These are phyloP conservation scores for Notarius quadriscutis DNA, from an alignment of 2,113 vertebrate species.

Conservation along the genomic window DNA sequence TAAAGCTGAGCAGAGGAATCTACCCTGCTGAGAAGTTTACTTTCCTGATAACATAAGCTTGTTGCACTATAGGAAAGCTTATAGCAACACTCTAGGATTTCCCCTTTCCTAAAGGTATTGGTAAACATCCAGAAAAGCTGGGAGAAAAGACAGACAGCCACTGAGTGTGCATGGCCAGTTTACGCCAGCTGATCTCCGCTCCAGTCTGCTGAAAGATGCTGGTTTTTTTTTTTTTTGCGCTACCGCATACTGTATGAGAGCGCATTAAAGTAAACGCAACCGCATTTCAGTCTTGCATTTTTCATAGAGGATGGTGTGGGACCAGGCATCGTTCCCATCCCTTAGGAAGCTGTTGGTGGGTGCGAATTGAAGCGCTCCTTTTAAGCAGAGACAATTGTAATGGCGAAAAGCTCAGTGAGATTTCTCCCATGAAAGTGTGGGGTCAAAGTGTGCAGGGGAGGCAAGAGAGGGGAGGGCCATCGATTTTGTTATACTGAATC, in stretches of 20 bases:
- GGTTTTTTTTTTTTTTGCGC: neutral
- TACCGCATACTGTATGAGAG: neutral
- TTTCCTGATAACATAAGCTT: conserved; percentile 91
- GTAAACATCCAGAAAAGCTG: conserved; percentile 79
- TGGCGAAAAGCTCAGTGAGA: conserved; percentile 59
- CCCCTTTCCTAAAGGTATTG: conserved; percentile 82
- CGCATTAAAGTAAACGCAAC: conserved; percentile 1
- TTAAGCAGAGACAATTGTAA: conserved; percentile 45
- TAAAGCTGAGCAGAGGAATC: conserved; percentile 80
- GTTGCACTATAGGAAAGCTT: conserved; percentile 86
- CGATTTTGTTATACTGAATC: conserved; percentile 95
- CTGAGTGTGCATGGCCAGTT: conserved; percentile 66
- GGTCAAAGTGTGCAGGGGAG: conserved; percentile 60
- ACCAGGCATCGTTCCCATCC: conserved; percentile 26
- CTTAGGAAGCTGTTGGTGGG: conserved; percentile 43
- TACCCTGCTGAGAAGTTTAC: conserved; percentile 82
- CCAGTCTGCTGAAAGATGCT: conserved; percentile 6
- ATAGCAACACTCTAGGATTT: conserved; percentile 88
- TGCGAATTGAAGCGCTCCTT: conserved; percentile 45
- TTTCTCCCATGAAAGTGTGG: conserved; percentile 70
- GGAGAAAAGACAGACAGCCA: conserved; percentile 72
- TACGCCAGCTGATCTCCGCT: conserved; percentile 64
- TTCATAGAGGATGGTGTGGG: conserved; percentile 28
- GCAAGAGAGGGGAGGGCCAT: conserved; percentile 52
- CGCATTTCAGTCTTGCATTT: conserved; percentile 10